Percentiles rank a stretch among this genome's conserved stretches.
Evolutionary conservation across 2,888 invertebrate genomes (phyloP).

Genomic region (Sinhomidia bicolor): DNA sequence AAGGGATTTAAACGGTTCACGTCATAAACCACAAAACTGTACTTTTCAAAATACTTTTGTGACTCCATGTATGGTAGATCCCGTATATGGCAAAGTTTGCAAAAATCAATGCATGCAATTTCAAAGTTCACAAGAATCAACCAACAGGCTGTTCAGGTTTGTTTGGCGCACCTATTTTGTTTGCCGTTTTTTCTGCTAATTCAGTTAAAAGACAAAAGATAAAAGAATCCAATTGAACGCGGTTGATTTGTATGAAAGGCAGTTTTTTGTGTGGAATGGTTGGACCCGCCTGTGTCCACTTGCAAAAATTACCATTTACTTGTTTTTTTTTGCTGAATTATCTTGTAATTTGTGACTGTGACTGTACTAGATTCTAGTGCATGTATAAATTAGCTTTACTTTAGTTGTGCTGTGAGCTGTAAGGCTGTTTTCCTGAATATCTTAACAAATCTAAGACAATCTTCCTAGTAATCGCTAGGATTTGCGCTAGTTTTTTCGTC

Average conservation of each 20-base stretch:
- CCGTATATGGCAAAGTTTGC: slow-evolving; percentile 32
- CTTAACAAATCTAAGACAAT: neutral
- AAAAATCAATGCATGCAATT: slow-evolving; percentile 13
- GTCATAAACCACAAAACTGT: neutral
- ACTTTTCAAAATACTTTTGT: neutral
- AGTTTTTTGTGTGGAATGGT: neutral
- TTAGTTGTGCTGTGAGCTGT: neutral
- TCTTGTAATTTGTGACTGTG: neutral
- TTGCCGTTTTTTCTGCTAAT: neutral
- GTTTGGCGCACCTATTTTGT: neutral
- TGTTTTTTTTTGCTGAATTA: neutral
- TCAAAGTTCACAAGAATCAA: neutral
- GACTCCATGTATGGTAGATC: neutral
- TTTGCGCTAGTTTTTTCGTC: neutral
- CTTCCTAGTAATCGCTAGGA: neutral
- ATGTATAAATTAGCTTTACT: neutral
- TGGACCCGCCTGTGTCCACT: neutral
- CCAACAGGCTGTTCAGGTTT: neutral
- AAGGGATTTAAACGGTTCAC: neutral
- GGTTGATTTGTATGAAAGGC: neutral
- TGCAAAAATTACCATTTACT: neutral
- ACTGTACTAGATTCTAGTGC: neutral
- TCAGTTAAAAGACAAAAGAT: neutral
- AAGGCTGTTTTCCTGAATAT: slow-evolving; percentile 12
- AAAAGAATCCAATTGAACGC: neutral